A percentile compares a stretch with the other conserved stretches of the same genome.
Conservation (phyloP, 2,888 invertebrate genomes). For the Eremobia ochroleuca region DNA sequence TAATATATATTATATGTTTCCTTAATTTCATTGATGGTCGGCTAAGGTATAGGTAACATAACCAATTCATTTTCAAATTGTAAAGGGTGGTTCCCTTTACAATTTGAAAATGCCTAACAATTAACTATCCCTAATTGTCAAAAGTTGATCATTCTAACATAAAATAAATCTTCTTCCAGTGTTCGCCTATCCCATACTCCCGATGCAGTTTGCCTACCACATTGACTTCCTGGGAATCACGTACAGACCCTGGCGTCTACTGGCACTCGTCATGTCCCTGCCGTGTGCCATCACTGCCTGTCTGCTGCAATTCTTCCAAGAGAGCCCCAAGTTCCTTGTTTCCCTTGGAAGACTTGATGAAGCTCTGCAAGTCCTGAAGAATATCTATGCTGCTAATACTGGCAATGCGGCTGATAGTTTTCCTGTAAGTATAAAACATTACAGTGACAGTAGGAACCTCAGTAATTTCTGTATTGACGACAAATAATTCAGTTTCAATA, state of each 20-base stretch:
- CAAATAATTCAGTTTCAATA: background rate
- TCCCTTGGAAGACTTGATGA: slow-evolving; percentile 90
- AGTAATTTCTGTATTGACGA: background rate
- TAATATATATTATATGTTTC: too few relatives aligned
- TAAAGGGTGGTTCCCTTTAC: too few relatives aligned
- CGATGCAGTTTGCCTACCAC: slow-evolving; percentile 87
- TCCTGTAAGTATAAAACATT: slow-evolving; percentile 78
- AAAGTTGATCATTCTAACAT: background rate
- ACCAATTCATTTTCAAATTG: too few relatives aligned
- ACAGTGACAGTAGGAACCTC: background rate
- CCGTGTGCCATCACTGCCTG: slow-evolving; percentile 92
- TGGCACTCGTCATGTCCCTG: slow-evolving; percentile 92
- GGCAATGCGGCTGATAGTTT: slow-evolving; percentile 81
- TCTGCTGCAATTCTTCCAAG: slow-evolving; percentile 92
- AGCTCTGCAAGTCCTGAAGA: slow-evolving; percentile 89
- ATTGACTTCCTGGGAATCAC: slow-evolving; percentile 88
- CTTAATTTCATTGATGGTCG: too few relatives aligned
- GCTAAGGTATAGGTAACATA: too few relatives aligned
- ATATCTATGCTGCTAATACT: slow-evolving; percentile 84
- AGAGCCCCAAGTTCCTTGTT: slow-evolving; percentile 95
- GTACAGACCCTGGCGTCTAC: slow-evolving; percentile 94
- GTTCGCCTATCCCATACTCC: slow-evolving; percentile 93
- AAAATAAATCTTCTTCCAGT: slow-evolving; percentile 80
- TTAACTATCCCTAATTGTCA: background rate
- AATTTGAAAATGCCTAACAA: background rate